phyloP scores from a whole-genome alignment of 1,140 invertebrate genomes.

The Teleogryllus occipitalis region DNA sequence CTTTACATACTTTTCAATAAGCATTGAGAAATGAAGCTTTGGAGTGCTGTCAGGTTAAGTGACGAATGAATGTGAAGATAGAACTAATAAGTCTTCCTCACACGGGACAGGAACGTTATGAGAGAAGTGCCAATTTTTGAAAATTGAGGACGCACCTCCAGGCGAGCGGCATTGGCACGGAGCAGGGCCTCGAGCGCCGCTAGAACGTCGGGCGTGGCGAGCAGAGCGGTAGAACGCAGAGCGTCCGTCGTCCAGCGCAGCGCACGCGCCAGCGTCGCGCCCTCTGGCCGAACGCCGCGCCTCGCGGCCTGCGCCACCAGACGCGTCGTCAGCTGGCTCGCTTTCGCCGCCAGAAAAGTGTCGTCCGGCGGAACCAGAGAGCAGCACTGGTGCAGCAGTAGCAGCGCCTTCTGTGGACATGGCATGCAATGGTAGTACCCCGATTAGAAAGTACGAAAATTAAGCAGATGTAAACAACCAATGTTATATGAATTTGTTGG shows the following conservation, averaged over 20 bases:
- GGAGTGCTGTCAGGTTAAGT: too few species aligned
- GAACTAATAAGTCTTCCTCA: too few species aligned
- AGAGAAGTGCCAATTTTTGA: background rate
- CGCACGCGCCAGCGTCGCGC: slow-evolving; percentile 32
- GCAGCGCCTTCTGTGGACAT: slow-evolving; percentile 33
- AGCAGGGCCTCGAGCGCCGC: slow-evolving; percentile 19
- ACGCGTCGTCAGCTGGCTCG: slow-evolving; percentile 37
- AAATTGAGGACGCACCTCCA: slow-evolving; percentile 14
- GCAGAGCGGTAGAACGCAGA: slow-evolving; percentile 28
- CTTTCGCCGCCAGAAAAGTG: slow-evolving; percentile 35
- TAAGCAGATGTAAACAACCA: background rate
- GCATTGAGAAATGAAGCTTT: too few species aligned
- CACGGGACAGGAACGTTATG: too few species aligned
- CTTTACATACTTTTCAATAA: too few species aligned
- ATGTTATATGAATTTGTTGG: background rate
- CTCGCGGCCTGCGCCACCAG: slow-evolving; percentile 27
- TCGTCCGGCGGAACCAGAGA: slow-evolving; percentile 34
- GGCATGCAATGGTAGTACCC: background rate
- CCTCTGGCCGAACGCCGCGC: slow-evolving; percentile 29
- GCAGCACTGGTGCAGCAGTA: slow-evolving; percentile 40
- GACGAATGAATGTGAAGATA: too few species aligned
- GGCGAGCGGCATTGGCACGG: slow-evolving; percentile 8
- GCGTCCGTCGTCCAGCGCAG: slow-evolving; percentile 36
- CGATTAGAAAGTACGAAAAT: background rate
- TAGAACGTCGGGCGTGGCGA: slow-evolving; percentile 21